phyloP scores from a whole-genome alignment of 2,113 vertebrate genomes.

The Periophthalmus modestus region DNA sequence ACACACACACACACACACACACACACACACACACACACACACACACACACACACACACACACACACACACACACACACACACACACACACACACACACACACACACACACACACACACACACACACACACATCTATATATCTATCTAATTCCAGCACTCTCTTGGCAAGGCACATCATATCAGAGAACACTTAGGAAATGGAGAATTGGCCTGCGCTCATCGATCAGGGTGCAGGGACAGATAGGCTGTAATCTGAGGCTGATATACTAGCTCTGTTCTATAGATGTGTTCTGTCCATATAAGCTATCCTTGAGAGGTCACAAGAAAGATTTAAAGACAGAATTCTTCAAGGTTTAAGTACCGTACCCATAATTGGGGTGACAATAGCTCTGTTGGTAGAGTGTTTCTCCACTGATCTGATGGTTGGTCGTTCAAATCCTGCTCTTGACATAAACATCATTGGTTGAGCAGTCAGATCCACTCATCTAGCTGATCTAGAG shows the following conservation, averaged over 20 bases:
- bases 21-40: too few relatives aligned
- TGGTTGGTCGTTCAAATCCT: too few relatives aligned
- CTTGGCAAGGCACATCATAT: slow-evolving; percentile 1
- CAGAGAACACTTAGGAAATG: slow-evolving; percentile 5
- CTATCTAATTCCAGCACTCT: slow-evolving; percentile 11
- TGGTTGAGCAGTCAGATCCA: too few relatives aligned
- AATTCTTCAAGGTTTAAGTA: background rate
- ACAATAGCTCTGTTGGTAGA: too few relatives aligned
- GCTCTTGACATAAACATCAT: too few relatives aligned
- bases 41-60: background rate
- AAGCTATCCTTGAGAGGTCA: background rate
- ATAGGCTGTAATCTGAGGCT: slow-evolving; percentile 29
- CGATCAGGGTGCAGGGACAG: slow-evolving; percentile 21
- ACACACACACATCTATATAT: background rate
- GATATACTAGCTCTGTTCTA: background rate
- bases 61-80: background rate
- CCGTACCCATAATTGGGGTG: too few relatives aligned
- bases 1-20: background rate
- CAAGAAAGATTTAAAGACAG: background rate
- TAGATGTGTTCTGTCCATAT: background rate
- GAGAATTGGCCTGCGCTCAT: slow-evolving; percentile 27
- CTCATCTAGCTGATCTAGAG: too few relatives aligned
- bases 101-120: background rate
- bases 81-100: slow-evolving; percentile 3
- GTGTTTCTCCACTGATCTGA: too few relatives aligned